Base-by-base conservation (phyloP, 2,113 vertebrate species). In the Aix galericulata region DNA sequence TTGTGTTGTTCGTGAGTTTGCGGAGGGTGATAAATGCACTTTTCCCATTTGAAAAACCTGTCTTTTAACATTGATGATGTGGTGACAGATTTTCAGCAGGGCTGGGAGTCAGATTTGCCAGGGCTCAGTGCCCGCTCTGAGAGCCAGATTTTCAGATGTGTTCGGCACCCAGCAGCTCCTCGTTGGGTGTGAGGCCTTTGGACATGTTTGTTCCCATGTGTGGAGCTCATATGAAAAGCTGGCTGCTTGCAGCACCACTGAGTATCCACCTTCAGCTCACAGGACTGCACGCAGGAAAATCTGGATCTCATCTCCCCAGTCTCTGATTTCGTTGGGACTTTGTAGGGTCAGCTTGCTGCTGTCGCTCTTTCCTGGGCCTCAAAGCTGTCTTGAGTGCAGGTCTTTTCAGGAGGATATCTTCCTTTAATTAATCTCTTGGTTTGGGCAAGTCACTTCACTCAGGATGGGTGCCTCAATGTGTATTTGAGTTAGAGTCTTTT, bases 81-180 rank as follows among this genome's bases (percentile, higher is more conserved):
- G 86, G 92, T 68, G 86, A 93, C 71, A 84, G 94, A 97, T 96
- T 93, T 96, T 96, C 88, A 84, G 78, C 94, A 96, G 92, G 86
- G 69, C 88, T 82, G 58, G 62, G 67, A 60, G 55, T 23, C 0
- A 1, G 66, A 13, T 94, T 92, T 94, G 77, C 86, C 52, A 86
- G 82, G 69, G 82, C 94, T 95, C 40, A 4, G 77, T 91, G 88
- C 90, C 90, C 83, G 2, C 80, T 88, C 77, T 3, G 1, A 82
- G 78, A 11, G 0, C 60, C 93, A 94, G 69, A 69, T 91, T 95
- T 90, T 78, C 95, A 92, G 73, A 91, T 90, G 83, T 2, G 6
- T 79, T 92, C 3, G 0, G 94, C 91, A 97, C 92, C 92, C 90
- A 92, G 82, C 93, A 84, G 85, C 66, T 94, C 76, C 60, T 68